Conservation (phyloP, 2,888 invertebrate genomes). For the Habrosyne pyritoides region DNA sequence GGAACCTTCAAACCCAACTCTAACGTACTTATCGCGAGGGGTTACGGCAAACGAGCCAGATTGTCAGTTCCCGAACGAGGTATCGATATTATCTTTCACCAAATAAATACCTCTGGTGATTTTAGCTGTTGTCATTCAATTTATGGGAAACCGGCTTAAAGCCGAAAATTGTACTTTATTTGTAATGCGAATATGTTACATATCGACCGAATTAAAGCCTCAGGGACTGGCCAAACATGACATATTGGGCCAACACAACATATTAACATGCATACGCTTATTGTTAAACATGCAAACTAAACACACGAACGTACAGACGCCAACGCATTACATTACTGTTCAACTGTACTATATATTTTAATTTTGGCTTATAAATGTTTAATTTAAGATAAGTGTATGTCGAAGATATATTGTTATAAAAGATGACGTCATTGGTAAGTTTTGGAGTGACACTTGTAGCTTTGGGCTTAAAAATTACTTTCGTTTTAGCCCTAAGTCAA, state of each 20-base stretch:
- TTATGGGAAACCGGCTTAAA: constrained; percentile 33
- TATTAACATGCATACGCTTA: constrained; percentile 34
- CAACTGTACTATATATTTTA: not conserved
- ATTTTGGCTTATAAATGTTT: not conserved
- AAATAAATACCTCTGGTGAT: constrained; percentile 32
- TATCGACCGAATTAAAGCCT: constrained; percentile 35
- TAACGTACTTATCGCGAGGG: constrained; percentile 71
- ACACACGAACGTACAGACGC: constrained; percentile 2
- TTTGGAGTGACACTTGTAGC: not conserved
- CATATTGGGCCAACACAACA: constrained; percentile 21
- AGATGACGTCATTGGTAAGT: not conserved
- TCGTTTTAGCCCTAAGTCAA: not conserved
- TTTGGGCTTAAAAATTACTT: not conserved
- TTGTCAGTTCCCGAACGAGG: constrained; percentile 38
- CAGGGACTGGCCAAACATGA: constrained; percentile 29
- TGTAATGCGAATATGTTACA: constrained; percentile 12
- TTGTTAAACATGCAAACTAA: constrained; percentile 28
- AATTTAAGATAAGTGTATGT: not conserved
- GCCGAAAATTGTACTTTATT: constrained; percentile 15
- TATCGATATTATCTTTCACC: constrained; percentile 41
- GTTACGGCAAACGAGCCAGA: constrained; percentile 60
- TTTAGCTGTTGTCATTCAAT: constrained; percentile 21
- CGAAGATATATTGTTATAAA: not conserved
- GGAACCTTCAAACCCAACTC: constrained; percentile 69
- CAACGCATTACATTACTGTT: not conserved